Evolutionary conservation across 2,797 vertebrate species (phyloP).

Genomic region (Coendou prehensilis): DNA sequence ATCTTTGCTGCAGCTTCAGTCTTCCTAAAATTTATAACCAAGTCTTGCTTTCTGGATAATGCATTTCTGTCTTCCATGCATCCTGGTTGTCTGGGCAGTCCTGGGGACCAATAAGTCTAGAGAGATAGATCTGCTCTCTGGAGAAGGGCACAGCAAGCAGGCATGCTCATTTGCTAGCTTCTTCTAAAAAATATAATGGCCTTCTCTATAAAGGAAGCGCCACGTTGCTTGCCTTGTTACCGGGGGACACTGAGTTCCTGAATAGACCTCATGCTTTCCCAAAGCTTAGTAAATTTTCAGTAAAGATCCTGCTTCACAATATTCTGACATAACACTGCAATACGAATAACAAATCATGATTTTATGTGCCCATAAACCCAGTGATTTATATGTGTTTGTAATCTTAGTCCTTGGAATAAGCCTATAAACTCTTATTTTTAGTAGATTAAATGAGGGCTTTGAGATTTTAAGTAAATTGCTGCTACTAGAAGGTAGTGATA

Average conservation of each 20-base stretch:
- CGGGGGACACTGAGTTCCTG: neutral
- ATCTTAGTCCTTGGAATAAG: constrained; percentile 26
- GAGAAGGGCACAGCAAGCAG: neutral
- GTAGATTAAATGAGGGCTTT: neutral
- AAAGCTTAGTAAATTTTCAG: neutral
- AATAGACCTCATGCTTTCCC: neutral
- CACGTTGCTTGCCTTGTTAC: neutral
- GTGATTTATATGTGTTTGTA: neutral
- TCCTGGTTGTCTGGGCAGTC: neutral
- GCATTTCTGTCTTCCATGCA: neutral
- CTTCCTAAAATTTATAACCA: neutral
- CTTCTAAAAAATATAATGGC: neutral
- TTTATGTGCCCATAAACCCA: neutral
- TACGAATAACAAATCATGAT: neutral
- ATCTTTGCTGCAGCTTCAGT: neutral
- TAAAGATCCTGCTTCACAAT: neutral
- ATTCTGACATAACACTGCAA: neutral
- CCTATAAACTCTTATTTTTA: neutral
- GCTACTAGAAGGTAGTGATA: neutral
- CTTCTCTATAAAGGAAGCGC: neutral
- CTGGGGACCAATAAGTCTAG: neutral
- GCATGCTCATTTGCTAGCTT: neutral
- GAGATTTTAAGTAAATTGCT: constrained; percentile 15
- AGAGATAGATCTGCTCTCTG: neutral
- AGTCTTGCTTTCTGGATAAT: neutral